A percentile compares a stretch with the other conserved stretches of the same genome.
Conservation (phyloP, 2,888 invertebrate genomes). For the Hololepta plana region DNA sequence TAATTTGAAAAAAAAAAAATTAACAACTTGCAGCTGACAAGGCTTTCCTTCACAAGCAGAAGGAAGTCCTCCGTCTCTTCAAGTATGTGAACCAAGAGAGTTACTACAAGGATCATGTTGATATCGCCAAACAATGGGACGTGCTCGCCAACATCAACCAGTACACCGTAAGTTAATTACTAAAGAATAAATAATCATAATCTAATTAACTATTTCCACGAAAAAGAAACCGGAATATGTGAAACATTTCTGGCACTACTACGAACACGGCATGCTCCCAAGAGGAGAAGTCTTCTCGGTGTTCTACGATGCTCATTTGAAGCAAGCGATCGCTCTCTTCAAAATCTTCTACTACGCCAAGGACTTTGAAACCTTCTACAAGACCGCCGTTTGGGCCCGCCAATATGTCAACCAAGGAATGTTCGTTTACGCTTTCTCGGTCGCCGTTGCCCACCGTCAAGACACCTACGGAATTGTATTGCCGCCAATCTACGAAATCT, state of each 20-base stretch:
- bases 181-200: background rate
- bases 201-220: conserved; percentile 4
- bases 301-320: conserved; percentile 37
- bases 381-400: conserved; percentile 49
- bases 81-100: conserved; percentile 40
- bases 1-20: too few relatives aligned
- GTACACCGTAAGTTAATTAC: conserved; percentile 11
- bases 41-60: conserved; percentile 13
- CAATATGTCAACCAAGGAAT: conserved; percentile 50
- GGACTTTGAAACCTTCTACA: conserved; percentile 50
- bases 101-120: conserved; percentile 28
- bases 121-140: conserved; percentile 36
- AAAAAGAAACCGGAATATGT: conserved; percentile 8
- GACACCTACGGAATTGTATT: conserved; percentile 45
- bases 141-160: conserved; percentile 32
- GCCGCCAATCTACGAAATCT: conserved; percentile 54
- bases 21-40: conserved; percentile 12
- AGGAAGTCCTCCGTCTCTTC: conserved; percentile 36
- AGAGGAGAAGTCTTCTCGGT: conserved; percentile 41
- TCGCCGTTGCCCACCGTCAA: conserved; percentile 40
- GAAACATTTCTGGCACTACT: conserved; percentile 19
- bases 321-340: conserved; percentile 44
- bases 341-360: conserved; percentile 50
- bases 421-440: conserved; percentile 38
- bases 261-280: conserved; percentile 37